These are phyloP conservation scores for Pygmarrhopalites habei DNA, from an alignment of 1,140 invertebrate species.

Conservation along the genomic window DNA sequence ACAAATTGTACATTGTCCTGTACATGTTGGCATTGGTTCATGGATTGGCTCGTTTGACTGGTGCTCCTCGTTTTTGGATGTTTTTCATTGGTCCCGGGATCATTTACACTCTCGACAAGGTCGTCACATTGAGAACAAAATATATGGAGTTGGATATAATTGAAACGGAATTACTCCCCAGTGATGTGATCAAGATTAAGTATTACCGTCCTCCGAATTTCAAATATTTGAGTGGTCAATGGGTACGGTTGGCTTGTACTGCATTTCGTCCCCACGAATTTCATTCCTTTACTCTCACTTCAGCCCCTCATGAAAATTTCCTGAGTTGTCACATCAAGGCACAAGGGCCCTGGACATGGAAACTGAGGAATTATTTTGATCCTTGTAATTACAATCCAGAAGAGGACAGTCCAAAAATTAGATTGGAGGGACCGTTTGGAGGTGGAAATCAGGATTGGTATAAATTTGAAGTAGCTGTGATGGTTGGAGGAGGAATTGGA, in stretches of 20 bases:
- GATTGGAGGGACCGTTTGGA: slow-evolving; percentile 95
- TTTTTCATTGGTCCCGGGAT: slow-evolving; percentile 91
- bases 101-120: slow-evolving; percentile 82
- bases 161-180: slow-evolving; percentile 90
- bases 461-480: slow-evolving; percentile 94
- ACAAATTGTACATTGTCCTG: slow-evolving; percentile 82
- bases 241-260: slow-evolving; percentile 87
- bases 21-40: slow-evolving; percentile 89
- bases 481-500: slow-evolving; percentile 98
- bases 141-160: slow-evolving; percentile 91
- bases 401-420: slow-evolving; percentile 68
- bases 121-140: slow-evolving; percentile 81
- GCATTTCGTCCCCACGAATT: slow-evolving; percentile 86
- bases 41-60: slow-evolving; percentile 87
- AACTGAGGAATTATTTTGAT: slow-evolving; percentile 92
- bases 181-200: slow-evolving; percentile 87
- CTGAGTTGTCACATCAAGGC: slow-evolving; percentile 97
- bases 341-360: slow-evolving; percentile 99
- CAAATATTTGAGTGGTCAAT: slow-evolving; percentile 84
- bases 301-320: slow-evolving; percentile 95
- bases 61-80: slow-evolving; percentile 87
- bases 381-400: slow-evolving; percentile 86
- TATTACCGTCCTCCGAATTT: slow-evolving; percentile 92
- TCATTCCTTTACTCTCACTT: slow-evolving; percentile 96
- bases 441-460: slow-evolving; percentile 99